phyloP scores from a whole-genome alignment of 2,888 invertebrate species.

The Nebria salina region DNA sequence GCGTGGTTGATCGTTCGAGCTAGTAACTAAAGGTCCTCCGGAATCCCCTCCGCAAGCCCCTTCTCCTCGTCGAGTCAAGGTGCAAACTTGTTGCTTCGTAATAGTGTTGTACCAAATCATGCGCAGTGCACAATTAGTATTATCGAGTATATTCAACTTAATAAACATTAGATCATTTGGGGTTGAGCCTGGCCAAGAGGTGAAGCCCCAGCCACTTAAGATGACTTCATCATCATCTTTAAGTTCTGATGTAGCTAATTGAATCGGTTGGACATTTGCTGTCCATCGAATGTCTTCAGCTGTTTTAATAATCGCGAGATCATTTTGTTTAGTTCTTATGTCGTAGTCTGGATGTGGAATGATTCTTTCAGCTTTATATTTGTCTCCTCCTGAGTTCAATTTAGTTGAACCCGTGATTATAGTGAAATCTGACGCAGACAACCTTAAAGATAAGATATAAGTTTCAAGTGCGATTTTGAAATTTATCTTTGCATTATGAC shows the following conservation, averaged over 20 bases:
- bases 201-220: conserved; percentile 65
- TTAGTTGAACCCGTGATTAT: conserved; percentile 68
- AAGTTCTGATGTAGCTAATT: conserved; percentile 57
- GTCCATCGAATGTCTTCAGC: conserved; percentile 39
- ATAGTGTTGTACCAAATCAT: conserved; percentile 62
- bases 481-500: conserved; percentile 4
- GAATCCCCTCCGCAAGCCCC: conserved; percentile 68
- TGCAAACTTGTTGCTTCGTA: conserved; percentile 67
- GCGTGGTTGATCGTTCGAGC: conserved; percentile 20
- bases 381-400: conserved; percentile 61
- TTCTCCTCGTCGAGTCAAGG: conserved; percentile 67
- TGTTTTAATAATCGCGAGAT: conserved; percentile 50
- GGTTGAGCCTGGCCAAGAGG: conserved; percentile 65
- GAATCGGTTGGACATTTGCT: conserved; percentile 50
- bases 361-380: conserved; percentile 62
- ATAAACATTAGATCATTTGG: conserved; percentile 69
- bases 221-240: conserved; percentile 58
- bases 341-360: conserved; percentile 53
- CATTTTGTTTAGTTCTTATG: conserved; percentile 47
- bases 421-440: conserved; percentile 53
- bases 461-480: conserved; percentile 4
- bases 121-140: conserved; percentile 62
- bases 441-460: conserved; percentile 39
- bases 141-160: conserved; percentile 63
- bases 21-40: conserved; percentile 49